Conservation (phyloP, 2,888 invertebrate species). For the Silvanus unidentatus region DNA sequence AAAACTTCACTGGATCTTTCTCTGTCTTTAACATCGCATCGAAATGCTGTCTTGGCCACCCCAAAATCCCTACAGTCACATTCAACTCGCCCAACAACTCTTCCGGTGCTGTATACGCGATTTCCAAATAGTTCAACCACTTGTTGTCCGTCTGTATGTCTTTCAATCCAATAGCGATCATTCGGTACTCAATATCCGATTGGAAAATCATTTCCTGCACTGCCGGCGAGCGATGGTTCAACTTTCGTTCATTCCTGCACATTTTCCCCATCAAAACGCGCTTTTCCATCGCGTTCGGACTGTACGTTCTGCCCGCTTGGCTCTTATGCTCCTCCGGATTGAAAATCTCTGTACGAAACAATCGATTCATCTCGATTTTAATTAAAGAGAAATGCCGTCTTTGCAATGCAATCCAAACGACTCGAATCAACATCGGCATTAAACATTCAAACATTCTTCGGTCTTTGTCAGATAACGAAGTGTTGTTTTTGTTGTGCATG, state of each 20-base stretch:
- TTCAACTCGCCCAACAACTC: conserved; percentile 46
- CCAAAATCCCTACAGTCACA: conserved; percentile 56
- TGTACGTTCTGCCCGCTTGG: conserved; percentile 43
- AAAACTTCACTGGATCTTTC: conserved; percentile 20
- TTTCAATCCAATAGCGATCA: conserved; percentile 52
- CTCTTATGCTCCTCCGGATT: conserved; percentile 51
- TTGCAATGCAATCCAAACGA: conserved; percentile 60
- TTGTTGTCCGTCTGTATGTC: conserved; percentile 40
- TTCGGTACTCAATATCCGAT: conserved; percentile 52
- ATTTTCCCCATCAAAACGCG: conserved; percentile 52
- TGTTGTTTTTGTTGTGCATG: conserved; percentile 52
- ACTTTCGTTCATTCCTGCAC: conserved; percentile 51
- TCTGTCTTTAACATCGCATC: conserved; percentile 52
- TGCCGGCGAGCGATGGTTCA: conserved; percentile 54
- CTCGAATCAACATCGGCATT: conserved; percentile 53
- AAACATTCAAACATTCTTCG: conserved; percentile 56
- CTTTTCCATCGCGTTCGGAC: conserved; percentile 44
- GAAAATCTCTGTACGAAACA: conserved; percentile 57
- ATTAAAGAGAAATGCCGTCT: conserved; percentile 55
- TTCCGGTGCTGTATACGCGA: conserved; percentile 53
- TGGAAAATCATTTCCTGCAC: conserved; percentile 55
- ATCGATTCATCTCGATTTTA: conserved; percentile 57
- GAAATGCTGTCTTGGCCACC: conserved; percentile 50
- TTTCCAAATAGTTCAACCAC: conserved; percentile 50
- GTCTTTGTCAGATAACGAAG: conserved; percentile 59